These are phyloP conservation scores for Saturnia pavonia DNA, from an alignment of 2,888 invertebrate genomes.

Conservation along the genomic window DNA sequence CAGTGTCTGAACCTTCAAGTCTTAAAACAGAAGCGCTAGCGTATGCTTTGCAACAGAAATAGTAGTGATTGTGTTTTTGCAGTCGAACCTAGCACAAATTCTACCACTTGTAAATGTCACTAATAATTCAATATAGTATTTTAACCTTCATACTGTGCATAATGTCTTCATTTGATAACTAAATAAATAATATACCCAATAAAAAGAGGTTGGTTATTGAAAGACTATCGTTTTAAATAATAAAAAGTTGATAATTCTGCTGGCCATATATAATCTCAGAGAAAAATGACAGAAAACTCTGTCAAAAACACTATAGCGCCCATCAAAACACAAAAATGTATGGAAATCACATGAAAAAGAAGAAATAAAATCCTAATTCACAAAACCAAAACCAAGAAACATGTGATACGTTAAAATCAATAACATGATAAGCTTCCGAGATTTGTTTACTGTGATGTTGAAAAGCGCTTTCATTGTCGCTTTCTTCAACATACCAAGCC, in stretches of 20 bases:
- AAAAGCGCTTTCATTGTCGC: slow-evolving; percentile 62
- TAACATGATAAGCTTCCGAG: slow-evolving; percentile 54
- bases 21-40: too few species aligned
- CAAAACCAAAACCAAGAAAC: slow-evolving; percentile 38
- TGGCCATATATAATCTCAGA: slow-evolving; percentile 27
- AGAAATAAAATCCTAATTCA: slow-evolving; percentile 27
- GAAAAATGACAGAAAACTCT: slow-evolving; percentile 34
- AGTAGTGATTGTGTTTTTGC: too few species aligned
- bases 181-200: too few species aligned
- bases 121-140: too few species aligned
- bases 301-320: slow-evolving; percentile 29
- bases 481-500: slow-evolving; percentile 64
- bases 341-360: slow-evolving; percentile 23
- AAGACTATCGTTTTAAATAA: background rate
- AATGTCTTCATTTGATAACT: too few species aligned
- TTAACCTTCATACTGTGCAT: too few species aligned
- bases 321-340: slow-evolving; percentile 18
- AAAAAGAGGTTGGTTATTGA: background rate
- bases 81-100: too few species aligned
- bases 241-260: background rate
- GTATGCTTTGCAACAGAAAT: too few species aligned
- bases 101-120: too few species aligned
- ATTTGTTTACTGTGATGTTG: slow-evolving; percentile 61
- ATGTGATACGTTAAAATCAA: slow-evolving; percentile 27
- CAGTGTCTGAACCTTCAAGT: too few species aligned